Base-by-base conservation (phyloP, 2,888 invertebrate genomes). In the Odontomyia ornata region DNA sequence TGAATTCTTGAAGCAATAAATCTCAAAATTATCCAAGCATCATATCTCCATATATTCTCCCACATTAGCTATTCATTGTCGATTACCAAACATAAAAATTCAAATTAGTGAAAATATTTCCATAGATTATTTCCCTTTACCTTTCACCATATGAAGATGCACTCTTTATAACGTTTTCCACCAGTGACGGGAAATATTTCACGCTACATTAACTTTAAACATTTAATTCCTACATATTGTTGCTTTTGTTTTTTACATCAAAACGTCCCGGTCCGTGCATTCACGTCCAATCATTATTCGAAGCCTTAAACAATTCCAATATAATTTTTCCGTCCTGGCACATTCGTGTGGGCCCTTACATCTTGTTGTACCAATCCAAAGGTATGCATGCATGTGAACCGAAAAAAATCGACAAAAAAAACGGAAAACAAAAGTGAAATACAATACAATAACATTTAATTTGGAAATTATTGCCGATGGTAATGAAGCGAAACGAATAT, bases 401-500 rank as follows among this genome's bases (percentile, higher is more conserved):
- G 21, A 9, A 60, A 60, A 23, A 60, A 11, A 60, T 60, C 4
- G 4, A 60, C 2, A 60, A 21, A 60, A 23, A 60, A 60, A 60
- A 60, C 57, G 4, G 9, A 52, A 52, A 52, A 52, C 52, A 36
- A 36, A 36, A 36, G n/a, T 36, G 9, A 36, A 36, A 36, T 36
- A 36, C 36, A 36, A 36, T 36, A 36, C 36, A 36, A 36, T 36
- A 36, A 9, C 36, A 60, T 60, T 60, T 60, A 60, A 60, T 60
- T 60, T 60, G 11, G 57, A 25, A 60, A 23, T 60, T 60, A 60
- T 60, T 60, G 25, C 18, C 23, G 23, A 60, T 60, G 57, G 57
- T 60, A 60, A 60, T 60, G 57, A 60, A 60, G 57, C 57, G 25
- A 60, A 60, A 60, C 57, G 57, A 23, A 25, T 60, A 60, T 60